Base-by-base conservation (phyloP, 35 echinoderm and acorn worm species). In the Antedon bifida region DNA sequence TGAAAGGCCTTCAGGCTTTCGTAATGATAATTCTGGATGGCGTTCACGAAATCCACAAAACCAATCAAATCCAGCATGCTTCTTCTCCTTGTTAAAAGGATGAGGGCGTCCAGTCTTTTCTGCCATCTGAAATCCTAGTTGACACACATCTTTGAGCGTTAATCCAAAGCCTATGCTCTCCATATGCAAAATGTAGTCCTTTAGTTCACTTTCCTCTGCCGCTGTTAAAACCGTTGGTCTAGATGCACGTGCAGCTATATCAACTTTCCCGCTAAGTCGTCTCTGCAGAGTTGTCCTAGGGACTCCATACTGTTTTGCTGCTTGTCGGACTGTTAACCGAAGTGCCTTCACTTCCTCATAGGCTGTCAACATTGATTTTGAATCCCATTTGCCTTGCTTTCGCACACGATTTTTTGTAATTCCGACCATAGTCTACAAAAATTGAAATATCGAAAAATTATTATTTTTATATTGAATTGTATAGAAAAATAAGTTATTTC, bases 21-120 rank as follows among this genome's bases (percentile, higher is more conserved):
- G 31, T 5, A 85, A 29, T 12, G 84, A 3, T 21, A 85, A 28
- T 21, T 45, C 35, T 16, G 85, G 77, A 76, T 87, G 85, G 17
- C 85, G n/a, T n/a, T 16, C 1, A 0, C 1, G 0, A 74, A 87
- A 87, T 2, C 75, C 44, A 0, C 10, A 26, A 26, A 34, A 81
- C 85, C 85, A 87, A 46, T 87, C 85, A 81, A 80, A 81, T 5
- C 85, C 77, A 35, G 85, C 85, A n/a, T 74, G n/a, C 30, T 88
- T 75, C 73, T 88, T 77, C n/a, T 88, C 64, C 32, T 39, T 88
- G 74, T 83, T 88, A 79, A 88, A 83, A 16, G 33, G 80, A 76
- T 88, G 56, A 9, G 80, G 21, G 29, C 82, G 75, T 0, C 86
- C 86, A 10, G 21, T 36, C 39, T 46, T 34, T 29, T 75, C 44